A percentile compares a stretch with the other conserved stretches of the same genome.
Conservation (phyloP, 2,113 vertebrate genomes). For the Notarius quadriscutis region DNA sequence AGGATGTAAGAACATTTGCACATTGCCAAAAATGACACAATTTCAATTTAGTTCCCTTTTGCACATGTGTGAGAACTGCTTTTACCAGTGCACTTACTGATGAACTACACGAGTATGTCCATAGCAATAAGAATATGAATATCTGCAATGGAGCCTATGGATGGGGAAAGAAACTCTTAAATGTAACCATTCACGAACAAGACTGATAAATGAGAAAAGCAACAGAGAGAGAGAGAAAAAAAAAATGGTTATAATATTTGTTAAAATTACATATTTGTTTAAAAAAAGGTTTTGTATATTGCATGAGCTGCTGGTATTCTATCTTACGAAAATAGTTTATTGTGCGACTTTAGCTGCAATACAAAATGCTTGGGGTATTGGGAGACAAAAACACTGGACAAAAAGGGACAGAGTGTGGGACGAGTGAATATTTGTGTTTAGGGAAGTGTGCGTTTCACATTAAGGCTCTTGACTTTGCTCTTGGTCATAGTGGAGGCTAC, state of each 20-base stretch:
- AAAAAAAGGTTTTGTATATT: conserved; percentile 53
- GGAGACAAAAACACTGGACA: conserved; percentile 10
- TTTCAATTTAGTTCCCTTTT: conserved; percentile 42
- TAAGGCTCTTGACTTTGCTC: conserved; percentile 47
- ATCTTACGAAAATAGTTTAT: conserved; percentile 59
- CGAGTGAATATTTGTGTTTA: neutral
- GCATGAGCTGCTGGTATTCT: conserved; percentile 58
- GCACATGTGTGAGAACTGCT: conserved; percentile 25
- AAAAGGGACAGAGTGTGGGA: neutral
- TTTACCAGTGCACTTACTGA: conserved; percentile 20
- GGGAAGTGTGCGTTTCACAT: conserved; percentile 39
- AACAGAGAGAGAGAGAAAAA: conserved; percentile 19
- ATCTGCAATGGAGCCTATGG: conserved; percentile 20
- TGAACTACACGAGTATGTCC: conserved; percentile 15
- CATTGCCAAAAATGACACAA: conserved; percentile 10
- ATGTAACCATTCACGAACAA: conserved; percentile 38
- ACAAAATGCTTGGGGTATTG: conserved; percentile 39
- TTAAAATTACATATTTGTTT: conserved; percentile 50
- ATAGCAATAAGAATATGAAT: conserved; percentile 32
- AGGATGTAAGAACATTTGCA: conserved; percentile 12
- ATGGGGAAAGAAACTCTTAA: conserved; percentile 28
- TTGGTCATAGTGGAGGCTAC: conserved; percentile 39
- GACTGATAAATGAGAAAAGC: conserved; percentile 21
- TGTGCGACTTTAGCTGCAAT: conserved; percentile 59
- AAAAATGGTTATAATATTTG: conserved; percentile 35